Evolutionary conservation across 2,113 vertebrate genomes (phyloP).

Genomic region (Triplophysa siluroides): DNA sequence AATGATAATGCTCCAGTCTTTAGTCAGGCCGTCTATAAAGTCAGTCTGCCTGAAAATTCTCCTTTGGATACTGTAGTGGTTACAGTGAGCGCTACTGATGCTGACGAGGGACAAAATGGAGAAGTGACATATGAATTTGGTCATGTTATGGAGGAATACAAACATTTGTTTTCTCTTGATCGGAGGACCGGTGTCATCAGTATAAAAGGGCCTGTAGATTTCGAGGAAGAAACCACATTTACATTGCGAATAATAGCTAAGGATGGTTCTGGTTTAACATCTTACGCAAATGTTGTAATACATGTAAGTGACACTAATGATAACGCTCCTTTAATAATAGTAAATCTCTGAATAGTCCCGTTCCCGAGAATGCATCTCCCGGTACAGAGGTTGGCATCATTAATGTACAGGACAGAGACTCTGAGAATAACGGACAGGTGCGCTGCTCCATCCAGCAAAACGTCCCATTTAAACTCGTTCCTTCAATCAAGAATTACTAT

Average conservation of each 20-base stretch:
- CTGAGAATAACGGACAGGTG: slow-evolving; percentile 64
- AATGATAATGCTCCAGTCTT: slow-evolving; percentile 66
- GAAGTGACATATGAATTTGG: slow-evolving; percentile 69
- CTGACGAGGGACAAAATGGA: slow-evolving; percentile 66
- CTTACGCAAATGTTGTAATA: slow-evolving; percentile 69
- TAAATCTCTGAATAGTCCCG: slow-evolving; percentile 64
- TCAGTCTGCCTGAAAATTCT: slow-evolving; percentile 65
- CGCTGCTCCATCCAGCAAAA: slow-evolving; percentile 47
- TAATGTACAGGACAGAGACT: slow-evolving; percentile 74
- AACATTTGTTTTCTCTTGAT: slow-evolving; percentile 59
- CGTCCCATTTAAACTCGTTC: not conserved
- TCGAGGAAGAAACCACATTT: slow-evolving; percentile 53
- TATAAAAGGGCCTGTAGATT: slow-evolving; percentile 58
- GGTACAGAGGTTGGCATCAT: slow-evolving; percentile 76
- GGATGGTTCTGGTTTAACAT: slow-evolving; percentile 70
- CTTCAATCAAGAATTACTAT: not conserved
- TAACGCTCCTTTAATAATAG: slow-evolving; percentile 68
- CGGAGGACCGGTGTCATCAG: slow-evolving; percentile 52
- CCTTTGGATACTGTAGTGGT: slow-evolving; percentile 47
- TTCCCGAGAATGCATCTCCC: slow-evolving; percentile 66
- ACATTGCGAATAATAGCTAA: slow-evolving; percentile 65
- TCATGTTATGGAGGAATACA: slow-evolving; percentile 46
- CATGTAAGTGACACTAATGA: slow-evolving; percentile 76
- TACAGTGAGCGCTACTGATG: slow-evolving; percentile 60
- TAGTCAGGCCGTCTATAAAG: slow-evolving; percentile 57